Percentiles rank a stretch among this genome's conserved stretches.
These are phyloP conservation scores for Notarius lentiginosus DNA, from an alignment of 2,113 vertebrate genomes.

Conservation along the genomic window DNA sequence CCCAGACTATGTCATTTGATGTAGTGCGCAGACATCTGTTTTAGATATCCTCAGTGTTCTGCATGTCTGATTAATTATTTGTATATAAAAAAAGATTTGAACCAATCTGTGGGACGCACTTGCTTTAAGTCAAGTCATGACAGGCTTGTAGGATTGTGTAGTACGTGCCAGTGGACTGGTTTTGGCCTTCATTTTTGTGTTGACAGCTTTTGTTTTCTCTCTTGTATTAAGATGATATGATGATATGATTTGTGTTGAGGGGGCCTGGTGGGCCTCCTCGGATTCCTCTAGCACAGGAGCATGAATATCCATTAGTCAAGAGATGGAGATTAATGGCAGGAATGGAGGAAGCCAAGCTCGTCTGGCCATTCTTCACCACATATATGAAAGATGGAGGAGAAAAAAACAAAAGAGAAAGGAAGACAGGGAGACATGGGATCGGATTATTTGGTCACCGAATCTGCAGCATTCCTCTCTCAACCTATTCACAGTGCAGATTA, in stretches of 20 bases:
- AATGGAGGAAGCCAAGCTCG: conserved; percentile 59
- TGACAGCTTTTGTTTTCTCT: conserved; percentile 68
- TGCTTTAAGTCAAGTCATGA: conserved; percentile 24
- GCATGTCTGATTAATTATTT: conserved; percentile 44
- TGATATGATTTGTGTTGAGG: conserved; percentile 68
- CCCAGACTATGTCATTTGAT: conserved; percentile 37
- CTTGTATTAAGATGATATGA: conserved; percentile 69
- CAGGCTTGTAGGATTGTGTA: conserved; percentile 27
- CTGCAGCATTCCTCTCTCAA: conserved; percentile 34
- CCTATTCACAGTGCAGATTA: conserved; percentile 63
- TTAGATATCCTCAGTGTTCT: conserved; percentile 44
- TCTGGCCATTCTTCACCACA: conserved; percentile 49
- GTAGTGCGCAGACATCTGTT: conserved; percentile 49
- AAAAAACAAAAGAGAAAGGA: conserved; percentile 1
- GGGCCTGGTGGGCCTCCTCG: conserved; percentile 56
- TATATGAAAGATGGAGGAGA: conserved; percentile 48
- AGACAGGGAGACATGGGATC: conserved; percentile 31
- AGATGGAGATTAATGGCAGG: conserved; percentile 73
- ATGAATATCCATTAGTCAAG: conserved; percentile 71
- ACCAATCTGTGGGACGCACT: conserved; percentile 24
- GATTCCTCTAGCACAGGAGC: conserved; percentile 68
- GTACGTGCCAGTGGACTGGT: conserved; percentile 37
- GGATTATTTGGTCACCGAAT: conserved; percentile 43
- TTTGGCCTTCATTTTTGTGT: conserved; percentile 52
- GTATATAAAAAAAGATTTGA: conserved; percentile 4